Base-by-base conservation (phyloP, 2,888 invertebrate species). In the Octonoba sinensis region DNA sequence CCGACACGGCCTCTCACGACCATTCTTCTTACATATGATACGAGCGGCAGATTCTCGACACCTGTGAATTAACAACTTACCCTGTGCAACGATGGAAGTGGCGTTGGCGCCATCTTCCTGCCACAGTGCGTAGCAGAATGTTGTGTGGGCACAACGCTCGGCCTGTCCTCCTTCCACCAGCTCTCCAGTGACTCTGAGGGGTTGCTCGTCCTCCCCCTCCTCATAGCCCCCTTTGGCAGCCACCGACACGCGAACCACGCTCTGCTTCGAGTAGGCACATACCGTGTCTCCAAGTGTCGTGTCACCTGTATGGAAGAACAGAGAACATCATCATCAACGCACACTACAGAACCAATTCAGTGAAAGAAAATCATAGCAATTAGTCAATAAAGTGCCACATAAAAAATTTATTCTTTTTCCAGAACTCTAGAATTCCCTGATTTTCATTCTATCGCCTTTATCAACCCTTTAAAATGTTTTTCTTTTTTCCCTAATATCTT, bases 91-190 rank as follows among this genome's bases (percentile, higher is more conserved):
- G 64, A 94, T 88, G 70, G 89, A 85, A 60, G 86, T 86, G 51
- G 86, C 89, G 86, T 93, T 93, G 15, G 90, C 91, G 69, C 89
- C 88, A 85, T 92, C 91, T 85, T 92, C 91, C 85, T 91, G 90
- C 93, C 93, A 94, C 0, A 93, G 89, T 0, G 94, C 92, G 87
- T 92, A 94, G 87, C 94, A 95, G 85, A 90, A 91, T n/a, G 92
- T 91, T 49, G 88, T 88, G n/a, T 84, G 84, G 18, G 84, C 78
- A 76, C 88, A 88, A 20, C 74, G 79, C 18, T 86, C 79, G 6
- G 85, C 86, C 64, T 81, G 78, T 24, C 85, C 84, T n/a, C 72
- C 83, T 24, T 82, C 72, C 56, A 72, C 18, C 13, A 82, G 51
- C 60, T 82, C 82, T 4, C 74, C 74, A 1, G 69, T 69, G 13